These are phyloP conservation scores for Gymnoscopelus microlampas DNA, from an alignment of 2,797 vertebrate species.

Conservation along the genomic window DNA sequence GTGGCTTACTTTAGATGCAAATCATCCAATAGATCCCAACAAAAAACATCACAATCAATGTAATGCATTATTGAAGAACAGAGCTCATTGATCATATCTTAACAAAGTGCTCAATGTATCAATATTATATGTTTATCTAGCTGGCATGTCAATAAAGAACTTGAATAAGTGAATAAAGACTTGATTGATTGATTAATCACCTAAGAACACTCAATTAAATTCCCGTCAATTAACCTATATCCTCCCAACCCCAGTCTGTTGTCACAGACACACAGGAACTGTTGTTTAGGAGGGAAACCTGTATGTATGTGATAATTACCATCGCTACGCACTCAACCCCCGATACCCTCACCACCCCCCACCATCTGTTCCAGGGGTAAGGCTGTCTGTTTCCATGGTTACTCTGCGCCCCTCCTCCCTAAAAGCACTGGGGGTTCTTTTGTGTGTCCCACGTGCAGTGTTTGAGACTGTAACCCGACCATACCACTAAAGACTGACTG, in stretches of 20 bases:
- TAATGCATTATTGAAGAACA: neutral
- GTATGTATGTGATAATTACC: slow-evolving; percentile 57
- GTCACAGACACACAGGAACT: slow-evolving; percentile 8
- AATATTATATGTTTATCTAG: neutral
- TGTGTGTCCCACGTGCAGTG: slow-evolving; percentile 65
- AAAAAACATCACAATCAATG: neutral
- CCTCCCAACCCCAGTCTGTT: neutral
- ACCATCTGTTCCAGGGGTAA: slow-evolving; percentile 79
- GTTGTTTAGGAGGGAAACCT: slow-evolving; percentile 43
- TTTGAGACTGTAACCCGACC: slow-evolving; percentile 56
- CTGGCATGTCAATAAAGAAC: neutral
- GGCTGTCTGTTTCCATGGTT: slow-evolving; percentile 79
- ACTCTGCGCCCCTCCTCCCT: slow-evolving; percentile 69
- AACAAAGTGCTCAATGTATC: neutral
- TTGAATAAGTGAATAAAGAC: too few species aligned
- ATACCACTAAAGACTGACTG: slow-evolving; percentile 26
- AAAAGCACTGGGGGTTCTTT: slow-evolving; percentile 59
- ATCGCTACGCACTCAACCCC: slow-evolving; percentile 64
- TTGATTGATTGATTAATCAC: too few species aligned
- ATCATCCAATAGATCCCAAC: neutral
- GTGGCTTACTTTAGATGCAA: neutral
- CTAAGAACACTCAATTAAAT: too few species aligned
- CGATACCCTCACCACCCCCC: slow-evolving; percentile 65
- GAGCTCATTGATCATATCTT: neutral
- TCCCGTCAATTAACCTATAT: neutral